Percentiles rank a stretch among this genome's conserved stretches.
Evolutionary conservation across 2,113 vertebrate species (phyloP).

Genomic region (Sminthopsis crassicaudata): DNA sequence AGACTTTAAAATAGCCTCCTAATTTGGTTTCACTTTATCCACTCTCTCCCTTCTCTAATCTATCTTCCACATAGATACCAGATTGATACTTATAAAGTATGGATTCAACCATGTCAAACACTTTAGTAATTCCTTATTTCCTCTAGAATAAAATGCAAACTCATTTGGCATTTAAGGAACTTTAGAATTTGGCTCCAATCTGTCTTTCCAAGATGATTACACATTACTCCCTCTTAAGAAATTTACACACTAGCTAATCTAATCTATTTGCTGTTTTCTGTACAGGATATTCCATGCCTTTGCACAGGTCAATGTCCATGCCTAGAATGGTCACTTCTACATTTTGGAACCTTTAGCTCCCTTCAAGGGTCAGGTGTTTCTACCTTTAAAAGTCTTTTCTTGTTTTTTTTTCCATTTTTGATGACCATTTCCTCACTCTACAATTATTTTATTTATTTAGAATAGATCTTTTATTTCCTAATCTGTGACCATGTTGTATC

Average conservation of each 20-base stretch:
- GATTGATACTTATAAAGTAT: background rate
- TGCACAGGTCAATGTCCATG: background rate
- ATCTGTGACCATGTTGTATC: background rate
- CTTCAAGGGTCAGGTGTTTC: background rate
- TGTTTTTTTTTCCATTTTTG: background rate
- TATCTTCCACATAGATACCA: background rate
- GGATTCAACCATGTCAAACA: background rate
- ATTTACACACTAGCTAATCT: background rate
- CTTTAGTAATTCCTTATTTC: background rate
- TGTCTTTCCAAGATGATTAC: background rate
- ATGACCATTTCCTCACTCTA: background rate
- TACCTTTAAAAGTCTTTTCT: background rate
- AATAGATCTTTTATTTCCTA: background rate
- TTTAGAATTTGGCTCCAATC: background rate
- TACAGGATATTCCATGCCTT: background rate
- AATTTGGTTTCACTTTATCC: background rate
- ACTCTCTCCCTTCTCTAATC: background rate
- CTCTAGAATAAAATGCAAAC: background rate
- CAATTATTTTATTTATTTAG: background rate
- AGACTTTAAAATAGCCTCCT: background rate
- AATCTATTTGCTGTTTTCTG: background rate
- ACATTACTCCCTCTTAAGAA: background rate
- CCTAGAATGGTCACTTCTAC: background rate
- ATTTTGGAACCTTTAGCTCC: background rate
- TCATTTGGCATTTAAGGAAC: background rate